Base-by-base conservation (phyloP, 2,113 vertebrate genomes). In the Plestiodon gilberti region DNA sequence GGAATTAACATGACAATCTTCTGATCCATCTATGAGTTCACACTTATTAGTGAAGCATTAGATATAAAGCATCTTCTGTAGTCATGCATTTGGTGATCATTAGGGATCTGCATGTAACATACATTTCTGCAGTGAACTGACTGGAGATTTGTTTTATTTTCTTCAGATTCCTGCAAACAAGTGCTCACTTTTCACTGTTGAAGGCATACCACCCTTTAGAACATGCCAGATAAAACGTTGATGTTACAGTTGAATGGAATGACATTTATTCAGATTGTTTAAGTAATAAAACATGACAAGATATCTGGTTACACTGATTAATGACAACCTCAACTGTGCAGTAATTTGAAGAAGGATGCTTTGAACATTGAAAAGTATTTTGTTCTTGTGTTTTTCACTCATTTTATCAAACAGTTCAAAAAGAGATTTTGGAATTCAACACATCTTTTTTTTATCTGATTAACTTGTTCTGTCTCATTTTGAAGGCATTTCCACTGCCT, bases 41-140 rank as follows among this genome's bases (percentile, higher is more conserved):
- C 83, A 83, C 77, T 85, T 91, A 78, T 85, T 90, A 92, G 82
- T 82, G 77, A 91, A 87, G 83, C 70, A 88, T 92, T 87, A 81
- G 64, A 59, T 43, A 83, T 75, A 89, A 90, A 86, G 5, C 75
- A 81, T 86, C 5, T 28, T 43, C 77, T 84, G 1, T 52, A 62
- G 38, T 64, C 1, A 85, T 74, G 92, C 38, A 83, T 89, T 89
- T 87, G 73, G 6, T 83, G 79, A 92, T 78, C 14, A 90, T 90
- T 93, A 92, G 78, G 84, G 90, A 64, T 81, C 30, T 52, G 77
- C 84, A 86, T 7, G 30, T 57, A 88, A 70, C 48, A 65, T 1
- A 88, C 82, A 87, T 52, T 20, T 43, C 22, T 57, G 1, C 13
- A 64, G 15, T 73, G 55, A 48, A 81, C 13, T 71, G 84, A 80